phyloP scores from a whole-genome alignment of 2,888 invertebrate species.

The Willowsia nigromaculata region DNA sequence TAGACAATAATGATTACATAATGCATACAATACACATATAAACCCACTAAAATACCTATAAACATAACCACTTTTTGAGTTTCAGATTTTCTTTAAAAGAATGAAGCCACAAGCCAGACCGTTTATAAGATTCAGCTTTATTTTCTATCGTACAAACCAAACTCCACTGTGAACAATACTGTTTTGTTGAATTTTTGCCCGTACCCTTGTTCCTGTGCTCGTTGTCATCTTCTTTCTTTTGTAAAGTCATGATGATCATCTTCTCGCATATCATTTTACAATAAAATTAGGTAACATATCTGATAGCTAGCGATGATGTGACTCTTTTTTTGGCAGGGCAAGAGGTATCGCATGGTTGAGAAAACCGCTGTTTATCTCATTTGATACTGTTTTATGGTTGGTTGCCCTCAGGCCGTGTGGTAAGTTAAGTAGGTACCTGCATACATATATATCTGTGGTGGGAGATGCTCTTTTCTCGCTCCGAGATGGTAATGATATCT shows the following conservation, averaged over 20 bases:
- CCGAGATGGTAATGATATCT: slow-evolving; percentile 36
- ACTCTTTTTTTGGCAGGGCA: slow-evolving; percentile 38
- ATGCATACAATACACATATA: not conserved
- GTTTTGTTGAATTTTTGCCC: not conserved
- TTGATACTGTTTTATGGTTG: slow-evolving; percentile 64
- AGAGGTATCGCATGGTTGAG: slow-evolving; percentile 44
- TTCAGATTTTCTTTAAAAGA: not conserved
- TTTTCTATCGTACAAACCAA: not conserved
- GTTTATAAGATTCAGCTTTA: not conserved
- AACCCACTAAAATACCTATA: not conserved
- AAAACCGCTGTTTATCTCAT: slow-evolving; percentile 60
- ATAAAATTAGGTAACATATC: slow-evolving; percentile 9
- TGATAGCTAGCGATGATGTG: slow-evolving; percentile 10
- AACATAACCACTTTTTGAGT: not conserved
- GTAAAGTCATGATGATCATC: not conserved
- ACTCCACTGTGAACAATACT: not conserved
- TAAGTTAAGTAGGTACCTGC: not conserved
- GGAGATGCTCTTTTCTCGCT: slow-evolving; percentile 37
- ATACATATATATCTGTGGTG: not conserved
- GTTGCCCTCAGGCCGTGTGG: slow-evolving; percentile 56
- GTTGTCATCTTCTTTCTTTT: not conserved
- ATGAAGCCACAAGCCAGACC: not conserved
- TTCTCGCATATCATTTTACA: slow-evolving; percentile 16
- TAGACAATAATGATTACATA: slow-evolving; percentile 5
- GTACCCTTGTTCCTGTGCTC: not conserved